phyloP scores from a whole-genome alignment of 1,140 invertebrate species.

The Drosophila rufa region DNA sequence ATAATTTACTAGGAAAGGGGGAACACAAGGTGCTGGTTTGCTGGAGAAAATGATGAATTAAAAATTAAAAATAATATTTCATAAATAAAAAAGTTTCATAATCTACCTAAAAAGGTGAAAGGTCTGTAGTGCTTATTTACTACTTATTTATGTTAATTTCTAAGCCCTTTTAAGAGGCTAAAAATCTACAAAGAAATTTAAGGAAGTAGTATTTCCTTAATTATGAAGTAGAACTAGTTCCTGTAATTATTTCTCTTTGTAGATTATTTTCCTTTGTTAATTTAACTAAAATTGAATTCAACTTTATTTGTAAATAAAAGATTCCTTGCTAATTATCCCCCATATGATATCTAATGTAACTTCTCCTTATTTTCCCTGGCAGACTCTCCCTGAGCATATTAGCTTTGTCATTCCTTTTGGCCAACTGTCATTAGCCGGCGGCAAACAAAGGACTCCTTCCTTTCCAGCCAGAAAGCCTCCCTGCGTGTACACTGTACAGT shows the following conservation, averaged over 20 bases:
- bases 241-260: neutral
- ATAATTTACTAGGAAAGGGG: too few relatives aligned
- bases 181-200: neutral
- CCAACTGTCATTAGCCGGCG: constrained; percentile 29
- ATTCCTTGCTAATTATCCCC: neutral
- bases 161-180: too few relatives aligned
- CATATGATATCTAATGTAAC: neutral
- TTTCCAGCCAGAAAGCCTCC: neutral
- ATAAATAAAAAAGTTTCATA: too few relatives aligned
- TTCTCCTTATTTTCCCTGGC: neutral
- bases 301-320: neutral
- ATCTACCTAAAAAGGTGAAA: too few relatives aligned
- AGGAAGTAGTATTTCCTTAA: too few relatives aligned
- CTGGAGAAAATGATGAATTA: too few relatives aligned
- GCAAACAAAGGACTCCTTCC: constrained; percentile 30
- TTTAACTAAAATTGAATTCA: neutral
- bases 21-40: too few relatives aligned
- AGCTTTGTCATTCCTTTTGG: constrained; percentile 8
- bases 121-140: too few relatives aligned
- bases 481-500: constrained; percentile 24
- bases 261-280: neutral
- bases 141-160: too few relatives aligned
- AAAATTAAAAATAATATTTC: too few relatives aligned
- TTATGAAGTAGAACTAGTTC: too few relatives aligned
- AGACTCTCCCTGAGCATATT: constrained; percentile 31